A percentile compares a stretch with the other conserved stretches of the same genome.
Conservation (phyloP, 2,113 vertebrate species). For the Athene cunicularia region DNA sequence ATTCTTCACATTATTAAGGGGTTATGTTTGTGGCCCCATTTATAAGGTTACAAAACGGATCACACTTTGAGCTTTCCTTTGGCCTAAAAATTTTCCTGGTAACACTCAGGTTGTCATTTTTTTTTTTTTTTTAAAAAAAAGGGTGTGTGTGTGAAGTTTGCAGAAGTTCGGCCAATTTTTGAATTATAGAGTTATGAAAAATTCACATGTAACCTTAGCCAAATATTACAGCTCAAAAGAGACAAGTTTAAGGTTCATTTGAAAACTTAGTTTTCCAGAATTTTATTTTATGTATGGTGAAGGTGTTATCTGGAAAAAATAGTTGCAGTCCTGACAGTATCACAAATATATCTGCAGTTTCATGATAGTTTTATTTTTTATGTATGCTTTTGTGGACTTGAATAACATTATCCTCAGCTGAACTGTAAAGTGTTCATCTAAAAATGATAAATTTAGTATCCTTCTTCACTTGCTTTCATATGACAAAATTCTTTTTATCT, state of each 20-base stretch:
- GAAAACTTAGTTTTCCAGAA: background rate
- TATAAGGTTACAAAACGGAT: constrained; percentile 26
- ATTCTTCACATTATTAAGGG: constrained; percentile 24
- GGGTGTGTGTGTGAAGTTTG: background rate
- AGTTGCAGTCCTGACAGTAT: background rate
- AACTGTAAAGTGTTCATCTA: background rate
- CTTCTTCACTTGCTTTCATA: background rate
- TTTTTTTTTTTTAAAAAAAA: too few relatives aligned
- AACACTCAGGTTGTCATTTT: constrained; percentile 25
- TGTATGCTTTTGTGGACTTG: background rate
- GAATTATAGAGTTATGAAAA: constrained; percentile 39
- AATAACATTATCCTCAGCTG: background rate
- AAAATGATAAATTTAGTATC: background rate
- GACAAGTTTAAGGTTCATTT: background rate
- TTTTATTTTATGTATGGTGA: background rate
- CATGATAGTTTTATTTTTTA: background rate
- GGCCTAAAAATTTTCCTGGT: constrained; percentile 52
- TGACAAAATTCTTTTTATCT: background rate
- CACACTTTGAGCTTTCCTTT: background rate
- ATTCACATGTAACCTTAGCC: background rate
- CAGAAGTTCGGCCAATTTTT: background rate
- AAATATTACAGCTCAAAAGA: constrained; percentile 17
- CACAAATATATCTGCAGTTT: background rate
- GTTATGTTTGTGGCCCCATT: constrained; percentile 24
- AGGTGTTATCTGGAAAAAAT: background rate